A percentile compares a stretch with the other conserved stretches of the same genome.
phyloP scores from a whole-genome alignment of 2,888 invertebrate species.

The Agrotis segetum region DNA sequence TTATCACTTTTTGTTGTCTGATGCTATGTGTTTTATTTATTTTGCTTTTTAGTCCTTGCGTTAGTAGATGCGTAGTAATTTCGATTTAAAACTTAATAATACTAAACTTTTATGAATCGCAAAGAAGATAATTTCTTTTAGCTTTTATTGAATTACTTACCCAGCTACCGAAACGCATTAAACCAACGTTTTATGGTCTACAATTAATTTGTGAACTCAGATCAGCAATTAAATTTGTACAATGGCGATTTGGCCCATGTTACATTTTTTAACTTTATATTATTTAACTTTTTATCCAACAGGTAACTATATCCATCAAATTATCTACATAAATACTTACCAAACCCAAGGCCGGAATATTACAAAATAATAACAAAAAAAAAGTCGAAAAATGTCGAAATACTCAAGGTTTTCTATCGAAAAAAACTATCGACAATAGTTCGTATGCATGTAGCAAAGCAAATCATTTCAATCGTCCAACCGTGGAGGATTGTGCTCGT shows the following conservation, averaged over 20 bases:
- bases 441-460: slow-evolving; percentile 49
- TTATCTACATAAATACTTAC: slow-evolving; percentile 15
- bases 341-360: slow-evolving; percentile 46
- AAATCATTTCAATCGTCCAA: slow-evolving; percentile 62
- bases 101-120: neutral
- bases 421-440: slow-evolving; percentile 65
- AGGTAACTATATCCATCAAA: slow-evolving; percentile 12
- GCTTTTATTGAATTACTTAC: neutral
- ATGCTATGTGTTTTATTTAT: neutral
- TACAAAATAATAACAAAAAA: slow-evolving; percentile 52
- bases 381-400: slow-evolving; percentile 58
- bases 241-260: neutral
- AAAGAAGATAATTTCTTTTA: neutral
- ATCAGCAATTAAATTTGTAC: neutral
- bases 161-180: neutral
- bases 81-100: neutral
- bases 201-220: neutral
- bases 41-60: neutral
- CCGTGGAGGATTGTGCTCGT: slow-evolving; percentile 59
- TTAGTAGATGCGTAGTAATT: too few relatives aligned
- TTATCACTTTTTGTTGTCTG: slow-evolving; percentile 16
- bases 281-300: too few relatives aligned
- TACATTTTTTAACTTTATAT: slow-evolving; percentile 4
- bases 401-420: slow-evolving; percentile 57
- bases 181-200: neutral